Conservation (phyloP, 1,140 invertebrate species). For the Ceratitis capitata region DNA sequence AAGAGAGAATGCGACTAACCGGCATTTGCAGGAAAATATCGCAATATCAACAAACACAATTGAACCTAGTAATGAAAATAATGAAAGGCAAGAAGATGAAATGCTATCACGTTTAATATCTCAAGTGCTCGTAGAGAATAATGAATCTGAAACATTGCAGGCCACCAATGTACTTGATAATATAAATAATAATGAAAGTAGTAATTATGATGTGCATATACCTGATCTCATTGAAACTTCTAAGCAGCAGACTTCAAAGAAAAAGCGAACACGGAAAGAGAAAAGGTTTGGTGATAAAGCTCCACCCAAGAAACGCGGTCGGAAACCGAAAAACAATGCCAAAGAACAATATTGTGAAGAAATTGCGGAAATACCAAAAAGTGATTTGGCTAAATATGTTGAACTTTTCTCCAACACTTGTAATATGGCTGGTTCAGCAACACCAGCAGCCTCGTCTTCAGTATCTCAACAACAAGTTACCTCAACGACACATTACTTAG, state of each 20-base stretch:
- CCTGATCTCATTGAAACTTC: background rate
- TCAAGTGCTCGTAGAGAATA: slow-evolving; percentile 22
- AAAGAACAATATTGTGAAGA: background rate
- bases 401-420: slow-evolving; percentile 27
- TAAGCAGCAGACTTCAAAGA: background rate
- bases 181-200: slow-evolving; percentile 13
- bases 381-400: slow-evolving; percentile 36
- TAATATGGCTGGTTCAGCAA: background rate
- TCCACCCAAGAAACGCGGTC: slow-evolving; percentile 18
- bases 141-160: background rate
- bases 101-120: slow-evolving; percentile 31
- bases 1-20: background rate
- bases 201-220: background rate
- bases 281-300: background rate
- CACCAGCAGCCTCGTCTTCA: background rate
- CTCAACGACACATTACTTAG: slow-evolving; percentile 33
- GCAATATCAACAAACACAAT: background rate
- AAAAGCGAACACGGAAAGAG: background rate
- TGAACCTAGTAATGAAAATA: background rate
- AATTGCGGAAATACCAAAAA: background rate
- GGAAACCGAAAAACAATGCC: background rate
- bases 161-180: slow-evolving; percentile 19
- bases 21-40: background rate
- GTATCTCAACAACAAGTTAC: slow-evolving; percentile 30
- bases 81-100: slow-evolving; percentile 2